These are phyloP conservation scores for Diadophis punctatus DNA, from an alignment of 2,113 vertebrate genomes.

Conservation along the genomic window DNA sequence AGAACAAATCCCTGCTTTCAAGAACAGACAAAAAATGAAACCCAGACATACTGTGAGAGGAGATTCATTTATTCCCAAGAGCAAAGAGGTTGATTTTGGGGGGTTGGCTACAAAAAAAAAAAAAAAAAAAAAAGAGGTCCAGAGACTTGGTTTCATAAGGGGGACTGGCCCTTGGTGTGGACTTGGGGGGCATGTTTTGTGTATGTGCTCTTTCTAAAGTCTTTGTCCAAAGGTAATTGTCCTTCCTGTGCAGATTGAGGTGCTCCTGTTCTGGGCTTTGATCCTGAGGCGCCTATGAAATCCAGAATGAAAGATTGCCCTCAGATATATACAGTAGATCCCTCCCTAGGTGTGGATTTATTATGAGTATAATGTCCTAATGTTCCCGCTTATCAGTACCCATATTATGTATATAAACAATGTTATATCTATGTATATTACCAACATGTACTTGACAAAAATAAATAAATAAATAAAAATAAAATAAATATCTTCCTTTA, in stretches of 20 bases:
- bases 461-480: too few relatives aligned
- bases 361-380: too few relatives aligned
- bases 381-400: too few relatives aligned
- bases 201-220: neutral
- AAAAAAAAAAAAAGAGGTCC: neutral
- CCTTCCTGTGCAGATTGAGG: neutral
- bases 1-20: neutral
- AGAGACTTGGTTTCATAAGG: neutral
- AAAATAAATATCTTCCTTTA: too few relatives aligned
- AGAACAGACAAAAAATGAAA: neutral
- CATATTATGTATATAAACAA: too few relatives aligned
- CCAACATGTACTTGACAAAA: too few relatives aligned
- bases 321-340: neutral
- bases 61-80: neutral
- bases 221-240: neutral
- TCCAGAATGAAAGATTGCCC: neutral
- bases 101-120: neutral
- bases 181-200: neutral
- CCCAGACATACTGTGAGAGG: neutral
- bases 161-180: neutral
- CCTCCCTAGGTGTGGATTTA: neutral
- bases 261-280: neutral
- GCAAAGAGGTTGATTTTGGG: neutral
- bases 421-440: too few relatives aligned
- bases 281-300: neutral